A percentile compares a stretch with the other conserved stretches of the same genome.
These are phyloP conservation scores for Ailurus styani DNA, from an alignment of 2,113 vertebrate genomes.

Conservation along the genomic window DNA sequence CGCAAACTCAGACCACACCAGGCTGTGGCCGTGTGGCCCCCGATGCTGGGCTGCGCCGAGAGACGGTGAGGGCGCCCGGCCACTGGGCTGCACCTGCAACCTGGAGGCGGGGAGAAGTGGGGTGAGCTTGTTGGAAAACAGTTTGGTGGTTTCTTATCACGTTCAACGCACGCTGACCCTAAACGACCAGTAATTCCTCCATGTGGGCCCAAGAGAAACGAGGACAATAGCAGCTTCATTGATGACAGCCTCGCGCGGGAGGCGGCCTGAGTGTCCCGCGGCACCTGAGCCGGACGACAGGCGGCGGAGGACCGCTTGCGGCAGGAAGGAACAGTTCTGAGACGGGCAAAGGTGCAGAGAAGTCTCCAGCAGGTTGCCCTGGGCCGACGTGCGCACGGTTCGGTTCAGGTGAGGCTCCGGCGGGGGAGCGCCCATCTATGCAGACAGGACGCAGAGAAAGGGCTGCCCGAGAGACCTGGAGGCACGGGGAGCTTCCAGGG, in stretches of 20 bases:
- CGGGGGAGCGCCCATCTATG: background rate
- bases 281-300: background rate
- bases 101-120: rapidly evolving
- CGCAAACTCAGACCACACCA: background rate
- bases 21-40: rapidly evolving
- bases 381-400: rapidly evolving
- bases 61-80: rapidly evolving
- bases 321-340: background rate
- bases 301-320: rapidly evolving
- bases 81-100: rapidly evolving
- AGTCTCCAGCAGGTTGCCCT: background rate
- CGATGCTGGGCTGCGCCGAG: background rate
- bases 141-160: background rate
- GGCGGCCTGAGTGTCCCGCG: rapidly evolving
- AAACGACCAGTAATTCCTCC: background rate
- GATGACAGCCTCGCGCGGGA: background rate
- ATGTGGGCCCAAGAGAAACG: background rate
- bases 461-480: too few relatives aligned
- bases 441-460: background rate
- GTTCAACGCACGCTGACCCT: background rate
- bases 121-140: background rate
- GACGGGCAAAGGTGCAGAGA: rapidly evolving
- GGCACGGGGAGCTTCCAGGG: background rate
- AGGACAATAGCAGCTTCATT: background rate
- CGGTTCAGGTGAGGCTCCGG: background rate